phyloP scores from a whole-genome alignment of 2,888 invertebrate species.

The Thera britannica region DNA sequence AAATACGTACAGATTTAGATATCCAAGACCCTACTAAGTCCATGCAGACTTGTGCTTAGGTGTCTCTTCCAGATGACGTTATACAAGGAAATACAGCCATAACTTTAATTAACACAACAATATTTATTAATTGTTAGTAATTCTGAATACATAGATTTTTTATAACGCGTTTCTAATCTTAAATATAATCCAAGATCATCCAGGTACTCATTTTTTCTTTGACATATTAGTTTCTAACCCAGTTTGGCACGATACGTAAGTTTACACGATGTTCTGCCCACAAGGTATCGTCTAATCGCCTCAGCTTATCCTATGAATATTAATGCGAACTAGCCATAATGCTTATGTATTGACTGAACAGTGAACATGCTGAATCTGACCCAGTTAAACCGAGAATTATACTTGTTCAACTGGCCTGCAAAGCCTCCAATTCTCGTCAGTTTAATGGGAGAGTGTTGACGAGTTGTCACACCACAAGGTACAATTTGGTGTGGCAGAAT shows the following conservation, averaged over 20 bases:
- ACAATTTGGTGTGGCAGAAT: slow-evolving; percentile 24
- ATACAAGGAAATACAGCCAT: too few species aligned
- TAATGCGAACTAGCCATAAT: slow-evolving; percentile 60
- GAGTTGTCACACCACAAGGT: slow-evolving; percentile 23
- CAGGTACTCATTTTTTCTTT: not conserved
- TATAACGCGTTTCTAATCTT: too few species aligned
- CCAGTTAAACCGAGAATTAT: slow-evolving; percentile 43
- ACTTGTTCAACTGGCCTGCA: slow-evolving; percentile 33
- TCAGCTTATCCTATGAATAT: slow-evolving; percentile 65
- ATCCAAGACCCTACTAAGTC: too few species aligned
- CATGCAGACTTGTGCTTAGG: too few species aligned
- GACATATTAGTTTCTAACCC: slow-evolving; percentile 14
- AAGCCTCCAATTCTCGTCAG: slow-evolving; percentile 30
- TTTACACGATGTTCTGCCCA: slow-evolving; percentile 24
- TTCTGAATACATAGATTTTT: too few species aligned
- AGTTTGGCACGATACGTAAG: slow-evolving; percentile 21
- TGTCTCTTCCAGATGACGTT: too few species aligned
- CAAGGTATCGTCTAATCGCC: slow-evolving; percentile 62
- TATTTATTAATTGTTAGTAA: too few species aligned
- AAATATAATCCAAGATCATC: slow-evolving; percentile 1
- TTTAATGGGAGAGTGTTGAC: slow-evolving; percentile 28
- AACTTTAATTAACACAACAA: too few species aligned
- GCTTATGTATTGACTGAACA: slow-evolving; percentile 52
- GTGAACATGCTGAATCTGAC: slow-evolving; percentile 44
- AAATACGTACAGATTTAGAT: too few species aligned